Evolutionary conservation across 2,888 invertebrate genomes (phyloP), one percentile per base, ranked within the genome.

Genomic region (Chydorus sphaericus): DNA sequence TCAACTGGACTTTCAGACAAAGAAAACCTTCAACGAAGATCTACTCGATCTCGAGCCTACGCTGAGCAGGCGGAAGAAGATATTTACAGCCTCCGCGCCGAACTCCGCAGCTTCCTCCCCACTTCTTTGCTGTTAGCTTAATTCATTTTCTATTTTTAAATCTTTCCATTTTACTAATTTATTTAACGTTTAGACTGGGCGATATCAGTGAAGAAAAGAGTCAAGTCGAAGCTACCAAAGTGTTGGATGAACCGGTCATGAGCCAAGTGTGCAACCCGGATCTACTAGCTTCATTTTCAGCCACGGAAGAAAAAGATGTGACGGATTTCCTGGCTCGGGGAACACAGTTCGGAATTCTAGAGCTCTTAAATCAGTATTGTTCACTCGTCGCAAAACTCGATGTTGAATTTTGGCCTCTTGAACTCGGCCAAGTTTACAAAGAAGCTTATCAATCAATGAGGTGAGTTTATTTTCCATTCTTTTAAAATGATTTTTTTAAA

Each of bases 101-200:
- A 77, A 3, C 69, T 85, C 18, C 75, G 79, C 58, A 73, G 77
- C 67, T 76, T 84, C 67, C 77, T 85, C 30, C 83, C 85, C 0
- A 67, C 69, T 26, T 70, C 72, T 61, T 71, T 83, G 61, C 67
- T 77, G 69, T 78, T 66, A 69, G 68, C 5, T 23, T 62, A 49
- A 58, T 26, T 62, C 4, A 18, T 30, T 30, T 18, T 48, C 31
- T 26, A 26, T 30, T 11, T 55, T 29, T 48, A 44, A 23, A 6
- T 57, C 31, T 52, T n/a, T n/a, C 56, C 48, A n/a, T 30, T 31
- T 55, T 52, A 37, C 52, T 54, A 57, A 44, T 51, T 59, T 54
- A 48, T 33, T n/a, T 48, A 5, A 31, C 59, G 44, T 56, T 70
- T 63, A 69, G 68, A 57, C 66, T 64, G 58, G 63, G 66, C 60